Evolutionary conservation across 2,888 invertebrate genomes (phyloP).

Genomic region (Rhingia rostrata): DNA sequence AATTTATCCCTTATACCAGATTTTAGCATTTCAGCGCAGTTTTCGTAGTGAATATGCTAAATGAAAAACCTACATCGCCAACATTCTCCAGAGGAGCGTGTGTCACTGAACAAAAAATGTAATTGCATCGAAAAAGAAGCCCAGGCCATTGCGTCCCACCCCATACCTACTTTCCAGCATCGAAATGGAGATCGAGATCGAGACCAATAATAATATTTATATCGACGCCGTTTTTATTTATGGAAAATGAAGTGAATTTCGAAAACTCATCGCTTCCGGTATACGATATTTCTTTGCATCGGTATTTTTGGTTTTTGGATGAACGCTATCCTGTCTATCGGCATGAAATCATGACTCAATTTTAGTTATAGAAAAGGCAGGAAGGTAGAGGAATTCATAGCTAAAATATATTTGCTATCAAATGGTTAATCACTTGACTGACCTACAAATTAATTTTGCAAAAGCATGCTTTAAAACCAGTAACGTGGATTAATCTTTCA

Average conservation of each 20-base stretch:
- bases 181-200: too few relatives aligned
- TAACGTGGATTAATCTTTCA: too few relatives aligned
- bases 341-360: too few relatives aligned
- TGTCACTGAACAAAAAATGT: slow-evolving; percentile 28
- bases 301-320: too few relatives aligned
- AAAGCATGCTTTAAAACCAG: too few relatives aligned
- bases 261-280: slow-evolving; percentile 33
- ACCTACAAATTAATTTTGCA: too few relatives aligned
- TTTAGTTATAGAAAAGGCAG: too few relatives aligned
- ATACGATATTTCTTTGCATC: too few relatives aligned
- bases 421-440: too few relatives aligned
- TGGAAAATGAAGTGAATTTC: slow-evolving; percentile 34
- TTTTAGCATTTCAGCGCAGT: slow-evolving; percentile 18
- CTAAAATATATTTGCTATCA: too few relatives aligned
- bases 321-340: too few relatives aligned
- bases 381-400: too few relatives aligned
- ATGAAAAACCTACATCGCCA: background rate
- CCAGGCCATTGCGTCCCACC: background rate
- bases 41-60: background rate
- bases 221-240: slow-evolving; percentile 31
- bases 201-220: slow-evolving; percentile 34
- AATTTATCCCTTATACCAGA: slow-evolving; percentile 15
- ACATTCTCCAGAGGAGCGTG: background rate
- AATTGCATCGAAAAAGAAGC: slow-evolving; percentile 7
- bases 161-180: background rate